Conservation (phyloP, 2,888 invertebrate genomes). For the Drosophila incognita region DNA sequence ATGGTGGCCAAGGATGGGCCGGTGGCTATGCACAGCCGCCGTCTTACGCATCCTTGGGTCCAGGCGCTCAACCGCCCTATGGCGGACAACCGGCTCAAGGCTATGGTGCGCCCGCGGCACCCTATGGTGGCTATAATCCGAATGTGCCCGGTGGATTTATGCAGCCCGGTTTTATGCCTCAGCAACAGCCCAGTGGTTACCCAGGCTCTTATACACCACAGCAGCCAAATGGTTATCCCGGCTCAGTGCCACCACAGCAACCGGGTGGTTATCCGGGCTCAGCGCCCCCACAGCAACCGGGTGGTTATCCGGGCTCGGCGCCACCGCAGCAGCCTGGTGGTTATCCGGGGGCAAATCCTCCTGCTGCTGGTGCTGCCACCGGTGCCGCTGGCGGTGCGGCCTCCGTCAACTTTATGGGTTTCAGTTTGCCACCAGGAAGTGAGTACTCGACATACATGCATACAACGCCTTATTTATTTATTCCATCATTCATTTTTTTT, state of each 20-base stretch:
- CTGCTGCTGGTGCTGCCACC: constrained; percentile 43
- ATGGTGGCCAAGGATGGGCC: constrained; percentile 66
- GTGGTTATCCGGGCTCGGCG: constrained; percentile 52
- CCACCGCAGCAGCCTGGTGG: constrained; percentile 56
- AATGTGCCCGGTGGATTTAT: constrained; percentile 74
- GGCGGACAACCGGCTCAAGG: constrained; percentile 54
- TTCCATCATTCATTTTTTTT: constrained; percentile 16
- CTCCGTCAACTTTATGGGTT: constrained; percentile 78
- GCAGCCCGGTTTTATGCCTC: constrained; percentile 62
- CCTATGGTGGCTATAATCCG: constrained; percentile 65
- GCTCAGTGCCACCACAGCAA: constrained; percentile 48
- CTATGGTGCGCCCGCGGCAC: constrained; percentile 48
- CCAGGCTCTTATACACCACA: constrained; percentile 54
- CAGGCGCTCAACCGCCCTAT: constrained; percentile 50
- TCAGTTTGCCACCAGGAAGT: constrained; percentile 84
- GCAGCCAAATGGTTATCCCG: constrained; percentile 50
- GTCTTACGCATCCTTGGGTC: constrained; percentile 64
- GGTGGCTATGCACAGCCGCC: constrained; percentile 77
- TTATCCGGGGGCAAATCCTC: constrained; percentile 41
- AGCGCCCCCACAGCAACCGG: constrained; percentile 54
- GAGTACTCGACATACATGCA: constrained; percentile 58
- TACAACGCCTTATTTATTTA: neutral
- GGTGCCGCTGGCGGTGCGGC: constrained; percentile 55
- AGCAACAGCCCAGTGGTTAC: constrained; percentile 63
- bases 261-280: constrained; percentile 32